Conservation (phyloP, 1,140 invertebrate genomes). For the Portunus trituberculatus region DNA sequence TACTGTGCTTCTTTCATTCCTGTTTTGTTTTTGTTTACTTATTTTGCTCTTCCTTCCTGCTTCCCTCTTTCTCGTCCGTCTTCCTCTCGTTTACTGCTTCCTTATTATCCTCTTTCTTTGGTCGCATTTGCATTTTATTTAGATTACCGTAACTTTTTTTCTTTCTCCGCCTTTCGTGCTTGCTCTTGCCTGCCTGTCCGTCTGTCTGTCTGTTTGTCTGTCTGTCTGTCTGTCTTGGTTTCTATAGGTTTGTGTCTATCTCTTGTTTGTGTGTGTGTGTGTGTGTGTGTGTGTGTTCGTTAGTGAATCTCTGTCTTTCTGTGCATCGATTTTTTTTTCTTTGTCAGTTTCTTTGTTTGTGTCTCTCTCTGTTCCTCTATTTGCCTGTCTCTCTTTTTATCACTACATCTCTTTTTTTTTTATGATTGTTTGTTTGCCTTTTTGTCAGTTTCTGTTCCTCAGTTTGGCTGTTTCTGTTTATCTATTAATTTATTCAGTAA, state of each 20-base stretch:
- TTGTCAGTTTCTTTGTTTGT: background rate
- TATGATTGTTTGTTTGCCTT: background rate
- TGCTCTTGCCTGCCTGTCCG: background rate
- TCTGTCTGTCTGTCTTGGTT: too few species aligned
- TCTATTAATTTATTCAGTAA: background rate
- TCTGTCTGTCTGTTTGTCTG: slow-evolving; percentile 44
- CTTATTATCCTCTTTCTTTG: too few species aligned
- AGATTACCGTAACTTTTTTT: too few species aligned
- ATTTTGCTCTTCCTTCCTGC: too few species aligned
- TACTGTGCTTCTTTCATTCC: too few species aligned
- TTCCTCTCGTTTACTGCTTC: too few species aligned
- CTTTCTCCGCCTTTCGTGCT: too few species aligned
- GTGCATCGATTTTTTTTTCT: background rate
- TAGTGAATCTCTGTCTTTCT: background rate
- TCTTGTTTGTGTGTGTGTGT: background rate
- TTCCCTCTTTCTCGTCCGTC: too few species aligned
- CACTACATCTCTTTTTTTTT: background rate
- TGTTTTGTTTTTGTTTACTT: too few species aligned
- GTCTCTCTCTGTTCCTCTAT: background rate
- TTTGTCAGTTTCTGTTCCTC: too few species aligned
- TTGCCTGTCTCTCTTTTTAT: background rate
- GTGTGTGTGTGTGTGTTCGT: background rate
- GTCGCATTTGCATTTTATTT: too few species aligned
- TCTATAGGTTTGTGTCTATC: background rate
- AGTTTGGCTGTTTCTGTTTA: background rate